Conservation (phyloP, 2,797 vertebrate species). For the Podargus strigoides region DNA sequence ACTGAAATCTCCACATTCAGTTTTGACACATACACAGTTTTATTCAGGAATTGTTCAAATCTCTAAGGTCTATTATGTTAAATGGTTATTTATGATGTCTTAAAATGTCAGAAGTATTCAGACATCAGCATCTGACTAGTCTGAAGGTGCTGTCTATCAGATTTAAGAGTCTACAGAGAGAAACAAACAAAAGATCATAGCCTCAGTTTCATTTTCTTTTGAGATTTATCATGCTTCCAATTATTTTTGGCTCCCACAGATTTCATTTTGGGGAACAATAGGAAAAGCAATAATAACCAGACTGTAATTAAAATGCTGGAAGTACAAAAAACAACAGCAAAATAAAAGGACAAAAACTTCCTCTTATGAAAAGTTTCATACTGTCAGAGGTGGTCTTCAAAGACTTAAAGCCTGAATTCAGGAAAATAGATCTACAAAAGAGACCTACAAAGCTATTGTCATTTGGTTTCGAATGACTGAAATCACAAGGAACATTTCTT, state of each 20-base stretch:
- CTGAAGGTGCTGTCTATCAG: not conserved
- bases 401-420: not conserved
- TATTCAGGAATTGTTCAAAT: not conserved
- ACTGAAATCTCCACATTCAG: not conserved
- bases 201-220: not conserved
- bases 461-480: not conserved
- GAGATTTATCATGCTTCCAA: not conserved
- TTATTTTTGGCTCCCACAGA: slow-evolving; percentile 39
- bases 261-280: not conserved
- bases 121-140: too few relatives aligned
- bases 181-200: not conserved
- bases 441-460: not conserved
- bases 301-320: slow-evolving; percentile 29
- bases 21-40: not conserved
- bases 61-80: not conserved
- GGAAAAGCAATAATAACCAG: not conserved
- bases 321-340: not conserved
- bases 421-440: slow-evolving; percentile 7
- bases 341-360: not conserved
- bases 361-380: not conserved
- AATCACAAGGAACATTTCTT: not conserved
- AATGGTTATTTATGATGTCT: not conserved
- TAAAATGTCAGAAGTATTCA: not conserved
- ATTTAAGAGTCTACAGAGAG: not conserved
- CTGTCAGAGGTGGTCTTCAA: slow-evolving; percentile 4